phyloP scores from a whole-genome alignment of 2,113 vertebrate genomes.

The Gasterosteus nipponicus region DNA sequence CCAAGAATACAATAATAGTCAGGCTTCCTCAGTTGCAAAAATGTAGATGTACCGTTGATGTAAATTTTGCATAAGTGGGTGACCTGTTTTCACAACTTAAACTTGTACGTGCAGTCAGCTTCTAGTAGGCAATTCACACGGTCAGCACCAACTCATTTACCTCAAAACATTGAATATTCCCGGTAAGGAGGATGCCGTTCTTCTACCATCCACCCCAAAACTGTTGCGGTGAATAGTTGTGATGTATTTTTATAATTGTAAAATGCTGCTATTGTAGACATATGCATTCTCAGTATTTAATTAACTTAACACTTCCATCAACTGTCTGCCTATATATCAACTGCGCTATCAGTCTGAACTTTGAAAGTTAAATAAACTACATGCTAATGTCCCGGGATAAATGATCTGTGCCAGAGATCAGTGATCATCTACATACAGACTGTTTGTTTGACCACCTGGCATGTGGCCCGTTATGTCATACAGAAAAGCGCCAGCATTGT shows the following conservation, averaged over 20 bases:
- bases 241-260: neutral
- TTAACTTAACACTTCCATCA: neutral
- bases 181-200: neutral
- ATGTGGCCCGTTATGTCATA: slow-evolving; percentile 8
- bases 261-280: slow-evolving; percentile 4
- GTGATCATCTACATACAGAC: slow-evolving; percentile 14
- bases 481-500: neutral
- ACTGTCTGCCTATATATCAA: slow-evolving; percentile 10
- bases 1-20: neutral
- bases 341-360: slow-evolving; percentile 40
- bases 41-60: neutral
- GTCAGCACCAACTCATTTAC: neutral
- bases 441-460: slow-evolving; percentile 25
- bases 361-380: slow-evolving; percentile 62
- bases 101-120: neutral
- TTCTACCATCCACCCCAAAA: neutral
- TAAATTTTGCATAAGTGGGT: neutral
- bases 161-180: neutral
- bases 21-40: neutral
- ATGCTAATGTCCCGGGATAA: slow-evolving; percentile 28
- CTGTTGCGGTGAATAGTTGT: neutral
- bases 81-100: neutral
- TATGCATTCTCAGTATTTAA: neutral
- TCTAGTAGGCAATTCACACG: neutral
- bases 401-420: slow-evolving; percentile 21